Conservation (phyloP, 1,140 invertebrate species). For the Rhagoletis pomonella region DNA sequence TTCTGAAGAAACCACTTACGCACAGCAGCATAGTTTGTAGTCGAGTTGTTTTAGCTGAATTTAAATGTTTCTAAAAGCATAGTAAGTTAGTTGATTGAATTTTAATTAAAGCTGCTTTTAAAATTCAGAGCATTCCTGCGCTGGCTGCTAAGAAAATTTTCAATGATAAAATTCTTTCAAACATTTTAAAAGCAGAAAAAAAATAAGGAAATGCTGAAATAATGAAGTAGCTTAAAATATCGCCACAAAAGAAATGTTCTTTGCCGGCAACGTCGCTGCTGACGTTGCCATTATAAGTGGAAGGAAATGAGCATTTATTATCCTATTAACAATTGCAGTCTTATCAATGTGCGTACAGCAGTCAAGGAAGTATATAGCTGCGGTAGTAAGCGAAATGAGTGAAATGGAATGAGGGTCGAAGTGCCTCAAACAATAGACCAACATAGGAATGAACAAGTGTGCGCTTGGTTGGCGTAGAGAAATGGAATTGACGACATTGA, state of each 20-base stretch:
- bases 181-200: not conserved
- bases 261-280: not conserved
- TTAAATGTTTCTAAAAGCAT: conserved; percentile 42
- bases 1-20: conserved; percentile 15
- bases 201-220: not conserved
- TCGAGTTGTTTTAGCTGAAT: conserved; percentile 18
- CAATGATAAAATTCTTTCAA: conserved; percentile 8
- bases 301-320: conserved; percentile 44
- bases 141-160: not conserved
- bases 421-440: not conserved
- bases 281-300: not conserved
- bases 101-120: conserved; percentile 44
- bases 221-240: conserved; percentile 17
- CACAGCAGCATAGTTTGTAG: not conserved
- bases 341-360: conserved; percentile 41
- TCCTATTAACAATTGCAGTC: conserved; percentile 49
- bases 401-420: not conserved
- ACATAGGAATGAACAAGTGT: not conserved
- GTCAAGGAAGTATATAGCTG: not conserved
- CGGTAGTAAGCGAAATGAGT: no score
- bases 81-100: conserved; percentile 42
- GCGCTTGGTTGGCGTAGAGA: not conserved
- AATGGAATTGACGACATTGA: conserved; percentile 11
- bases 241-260: not conserved
- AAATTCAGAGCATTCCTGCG: conserved; percentile 22